Base-by-base conservation (phyloP, 2,888 invertebrate genomes). In the Sphaeridia pumilis region DNA sequence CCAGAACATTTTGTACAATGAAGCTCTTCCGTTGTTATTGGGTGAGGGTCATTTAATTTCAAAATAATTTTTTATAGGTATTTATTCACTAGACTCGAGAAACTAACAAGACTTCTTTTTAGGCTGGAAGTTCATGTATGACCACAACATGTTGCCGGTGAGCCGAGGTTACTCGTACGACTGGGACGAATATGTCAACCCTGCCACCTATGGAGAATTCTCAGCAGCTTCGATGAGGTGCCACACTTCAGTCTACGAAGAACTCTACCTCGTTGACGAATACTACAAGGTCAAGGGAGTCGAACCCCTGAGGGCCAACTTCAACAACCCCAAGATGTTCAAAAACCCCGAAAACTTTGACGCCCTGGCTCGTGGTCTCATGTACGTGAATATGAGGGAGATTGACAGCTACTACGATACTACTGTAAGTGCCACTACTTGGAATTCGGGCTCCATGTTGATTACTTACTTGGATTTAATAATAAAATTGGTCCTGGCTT, bases 81-180 rank as follows among this genome's bases (percentile, higher is more conserved):
- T n/a, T n/a, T n/a, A n/a, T n/a, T n/a, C n/a, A n/a, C n/a, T n/a
- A n/a, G n/a, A n/a, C n/a, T n/a, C n/a, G n/a, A n/a, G n/a, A n/a
- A n/a, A n/a, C n/a, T n/a, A n/a, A n/a, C n/a, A n/a, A n/a, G n/a
- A n/a, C n/a, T 14, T 14, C 14, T 10, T 31, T 31, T 31, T 31
- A 61, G 61, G 61, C 17, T 57, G 56, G 48, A 47, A 49, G 44
- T 58, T 63, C 41, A 62, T 65, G 64, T 55, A 58, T 26, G 64
- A 66, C 42, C 61, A 64, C 43, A 65, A 63, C 4, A 49, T 66
- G 38, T 58, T 66, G 12, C 64, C 65, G 2, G 54, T 58, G n/a
- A 50, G 61, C 10, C 49, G 59, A 28, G 71, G 70, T 2, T 69
- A 67, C 59, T 70, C 67, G 34, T 60, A 63, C 27, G 67, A 66